Conservation (phyloP, 2,888 invertebrate genomes). For the Chymomyza amoena region DNA sequence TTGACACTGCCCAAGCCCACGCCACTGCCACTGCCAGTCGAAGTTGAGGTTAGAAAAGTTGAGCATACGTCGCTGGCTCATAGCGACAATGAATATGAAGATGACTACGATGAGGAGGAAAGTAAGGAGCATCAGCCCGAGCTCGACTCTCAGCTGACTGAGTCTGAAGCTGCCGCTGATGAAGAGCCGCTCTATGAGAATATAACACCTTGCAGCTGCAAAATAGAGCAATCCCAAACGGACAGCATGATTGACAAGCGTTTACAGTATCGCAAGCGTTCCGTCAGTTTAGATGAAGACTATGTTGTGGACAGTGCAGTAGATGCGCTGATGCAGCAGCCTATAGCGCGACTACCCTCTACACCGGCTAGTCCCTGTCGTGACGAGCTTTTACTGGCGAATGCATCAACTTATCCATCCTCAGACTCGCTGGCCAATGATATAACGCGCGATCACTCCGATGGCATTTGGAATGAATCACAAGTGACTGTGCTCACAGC, state of each 20-base stretch:
- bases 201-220: constrained; percentile 67
- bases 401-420: constrained; percentile 87
- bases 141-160: constrained; percentile 26
- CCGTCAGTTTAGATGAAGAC: constrained; percentile 85
- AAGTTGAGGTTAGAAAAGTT: constrained; percentile 51
- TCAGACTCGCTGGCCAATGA: constrained; percentile 91
- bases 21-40: constrained; percentile 44
- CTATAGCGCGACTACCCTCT: constrained; percentile 80
- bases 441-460: constrained; percentile 88
- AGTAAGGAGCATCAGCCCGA: constrained; percentile 22
- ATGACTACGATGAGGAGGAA: constrained; percentile 34
- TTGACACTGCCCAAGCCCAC: constrained; percentile 55
- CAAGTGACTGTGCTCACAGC: constrained; percentile 90
- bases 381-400: constrained; percentile 80
- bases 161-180: constrained; percentile 7
- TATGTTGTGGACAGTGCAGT: constrained; percentile 62
- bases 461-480: constrained; percentile 93
- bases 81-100: constrained; percentile 46
- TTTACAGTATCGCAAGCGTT: constrained; percentile 87
- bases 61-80: constrained; percentile 35
- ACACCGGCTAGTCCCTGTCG: constrained; percentile 84
- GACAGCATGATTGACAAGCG: constrained; percentile 76
- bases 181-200: constrained; percentile 75
- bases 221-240: constrained; percentile 76
- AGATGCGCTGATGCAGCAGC: constrained; percentile 55